These are phyloP conservation scores for Scalopus aquaticus DNA, from an alignment of 2,113 vertebrate genomes.

Conservation along the genomic window DNA sequence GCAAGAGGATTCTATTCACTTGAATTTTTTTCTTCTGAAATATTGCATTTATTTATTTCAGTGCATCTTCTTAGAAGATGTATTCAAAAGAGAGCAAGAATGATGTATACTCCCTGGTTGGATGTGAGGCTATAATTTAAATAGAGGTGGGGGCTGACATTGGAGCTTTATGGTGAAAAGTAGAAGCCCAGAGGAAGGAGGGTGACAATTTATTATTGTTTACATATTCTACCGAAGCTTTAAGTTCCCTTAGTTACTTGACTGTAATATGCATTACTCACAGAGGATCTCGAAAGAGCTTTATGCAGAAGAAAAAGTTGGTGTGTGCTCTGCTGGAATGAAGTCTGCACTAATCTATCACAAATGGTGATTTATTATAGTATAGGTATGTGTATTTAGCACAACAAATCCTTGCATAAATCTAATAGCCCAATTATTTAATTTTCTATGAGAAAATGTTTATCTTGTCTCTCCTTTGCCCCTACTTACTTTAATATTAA, in stretches of 20 bases:
- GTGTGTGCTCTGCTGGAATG: not conserved
- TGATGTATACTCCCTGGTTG: not conserved
- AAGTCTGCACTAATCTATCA: constrained; percentile 44
- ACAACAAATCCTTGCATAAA: constrained; percentile 59
- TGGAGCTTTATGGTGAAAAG: constrained; percentile 15
- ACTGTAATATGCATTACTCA: not conserved
- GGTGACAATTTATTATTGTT: not conserved
- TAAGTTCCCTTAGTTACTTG: not conserved
- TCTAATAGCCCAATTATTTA: constrained; percentile 69
- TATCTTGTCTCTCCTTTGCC: constrained; percentile 57
- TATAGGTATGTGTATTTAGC: constrained; percentile 65
- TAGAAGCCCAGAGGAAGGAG: not conserved
- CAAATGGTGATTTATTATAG: constrained; percentile 57
- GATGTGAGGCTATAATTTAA: constrained; percentile 18
- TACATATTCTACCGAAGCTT: not conserved
- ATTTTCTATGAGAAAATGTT: constrained; percentile 68
- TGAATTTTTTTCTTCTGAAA: constrained; percentile 56
- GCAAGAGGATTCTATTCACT: constrained; percentile 55
- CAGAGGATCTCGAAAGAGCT: not conserved
- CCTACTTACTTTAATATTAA: constrained; percentile 63
- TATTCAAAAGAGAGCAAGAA: not conserved
- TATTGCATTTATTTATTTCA: constrained; percentile 63
- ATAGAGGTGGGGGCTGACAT: constrained; percentile 7
- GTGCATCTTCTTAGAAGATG: constrained; percentile 37
- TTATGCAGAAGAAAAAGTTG: not conserved